A percentile compares a stretch with the other conserved stretches of the same genome.
Conservation (phyloP, 2,797 vertebrate species). For the Silurus lanzhouensis region DNA sequence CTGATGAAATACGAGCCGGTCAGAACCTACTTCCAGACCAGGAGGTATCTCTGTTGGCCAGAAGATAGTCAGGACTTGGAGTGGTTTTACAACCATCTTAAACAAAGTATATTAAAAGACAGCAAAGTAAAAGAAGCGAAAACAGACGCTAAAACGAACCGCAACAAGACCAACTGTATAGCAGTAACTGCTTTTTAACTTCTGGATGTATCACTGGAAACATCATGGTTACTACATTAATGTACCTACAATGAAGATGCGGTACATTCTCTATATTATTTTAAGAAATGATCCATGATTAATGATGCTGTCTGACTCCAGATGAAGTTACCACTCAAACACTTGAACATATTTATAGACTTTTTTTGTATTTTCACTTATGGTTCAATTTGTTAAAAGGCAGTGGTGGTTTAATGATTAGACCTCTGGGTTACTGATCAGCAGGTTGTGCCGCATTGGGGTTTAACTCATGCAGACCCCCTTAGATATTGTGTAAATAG, state of each 20-base stretch:
- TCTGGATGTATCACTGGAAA: neutral
- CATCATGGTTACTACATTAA: neutral
- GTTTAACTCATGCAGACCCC: no score
- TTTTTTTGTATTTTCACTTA: no score
- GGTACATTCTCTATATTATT: neutral
- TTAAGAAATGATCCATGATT: neutral
- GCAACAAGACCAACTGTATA: neutral
- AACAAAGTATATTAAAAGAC: slow-evolving; percentile 74
- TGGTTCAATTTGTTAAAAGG: no score
- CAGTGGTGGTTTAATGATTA: no score
- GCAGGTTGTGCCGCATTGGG: no score
- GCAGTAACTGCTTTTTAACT: slow-evolving; percentile 41
- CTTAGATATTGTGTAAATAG: no score
- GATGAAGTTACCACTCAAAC: neutral
- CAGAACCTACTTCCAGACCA: slow-evolving; percentile 76
- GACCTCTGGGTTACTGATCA: no score
- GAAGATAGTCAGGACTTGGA: slow-evolving; percentile 85
- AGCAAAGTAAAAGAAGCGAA: slow-evolving; percentile 60
- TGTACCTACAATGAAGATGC: neutral
- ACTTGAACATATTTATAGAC: no score
- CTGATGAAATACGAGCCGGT: slow-evolving; percentile 79
- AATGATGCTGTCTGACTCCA: neutral
- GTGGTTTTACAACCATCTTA: slow-evolving; percentile 84
- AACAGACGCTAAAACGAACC: neutral
- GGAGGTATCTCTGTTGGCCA: slow-evolving; percentile 81